Conservation (phyloP, 2,888 invertebrate species). For the Caenorhabditis sp. region DNA sequence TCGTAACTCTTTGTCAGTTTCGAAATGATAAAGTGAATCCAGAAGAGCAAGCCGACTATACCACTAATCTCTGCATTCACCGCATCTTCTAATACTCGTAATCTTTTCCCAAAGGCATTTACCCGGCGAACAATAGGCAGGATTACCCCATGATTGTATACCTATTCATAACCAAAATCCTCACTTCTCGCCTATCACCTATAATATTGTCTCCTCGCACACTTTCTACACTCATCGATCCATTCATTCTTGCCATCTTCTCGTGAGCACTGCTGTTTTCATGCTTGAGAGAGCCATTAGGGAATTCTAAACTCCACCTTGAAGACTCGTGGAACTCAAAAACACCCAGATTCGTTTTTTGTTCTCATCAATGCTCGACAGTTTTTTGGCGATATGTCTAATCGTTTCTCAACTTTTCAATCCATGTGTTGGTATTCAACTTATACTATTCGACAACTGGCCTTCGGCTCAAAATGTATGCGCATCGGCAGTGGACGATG, state of each 20-base stretch:
- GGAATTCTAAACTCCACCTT: neutral
- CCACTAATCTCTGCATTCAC: conserved; percentile 39
- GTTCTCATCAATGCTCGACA: conserved; percentile 31
- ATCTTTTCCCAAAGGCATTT: conserved; percentile 2
- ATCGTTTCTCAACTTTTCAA: neutral
- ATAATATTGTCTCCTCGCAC: neutral
- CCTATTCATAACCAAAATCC: conserved; percentile 34
- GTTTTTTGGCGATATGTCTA: neutral
- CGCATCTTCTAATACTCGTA: conserved; percentile 13
- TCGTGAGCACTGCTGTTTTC: conserved; percentile 37
- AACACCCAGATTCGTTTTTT: neutral
- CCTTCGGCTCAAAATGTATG: conserved; percentile 51
- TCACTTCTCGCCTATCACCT: conserved; percentile 7
- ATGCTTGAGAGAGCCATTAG: conserved; percentile 44
- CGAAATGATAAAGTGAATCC: neutral
- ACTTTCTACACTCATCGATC: conserved; percentile 13
- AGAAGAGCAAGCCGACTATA: neutral
- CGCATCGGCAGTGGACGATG: conserved; percentile 48
- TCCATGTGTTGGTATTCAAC: conserved; percentile 21
- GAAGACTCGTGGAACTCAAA: neutral
- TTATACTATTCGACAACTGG: conserved; percentile 58
- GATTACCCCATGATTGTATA: conserved; percentile 35
- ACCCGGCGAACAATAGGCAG: conserved; percentile 11
- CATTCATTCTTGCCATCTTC: conserved; percentile 27
- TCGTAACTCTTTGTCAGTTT: neutral